phyloP scores from a whole-genome alignment of 2,797 vertebrate species.

The Phrynocephalus guinanensis region DNA sequence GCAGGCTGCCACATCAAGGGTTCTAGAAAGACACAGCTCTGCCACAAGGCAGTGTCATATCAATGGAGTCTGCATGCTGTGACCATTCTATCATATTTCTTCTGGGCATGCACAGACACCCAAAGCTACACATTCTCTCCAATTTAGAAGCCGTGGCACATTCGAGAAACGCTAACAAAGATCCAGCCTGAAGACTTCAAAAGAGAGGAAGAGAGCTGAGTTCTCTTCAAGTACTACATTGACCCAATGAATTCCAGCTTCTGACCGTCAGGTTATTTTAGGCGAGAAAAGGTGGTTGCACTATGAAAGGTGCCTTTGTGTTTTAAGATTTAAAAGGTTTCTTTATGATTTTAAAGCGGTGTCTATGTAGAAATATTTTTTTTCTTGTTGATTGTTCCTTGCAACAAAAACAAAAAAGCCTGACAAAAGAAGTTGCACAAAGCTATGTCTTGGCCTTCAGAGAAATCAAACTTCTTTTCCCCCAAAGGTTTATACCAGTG shows the following conservation, averaged over 20 bases:
- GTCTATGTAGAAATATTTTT: neutral
- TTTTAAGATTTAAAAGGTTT: neutral
- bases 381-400: neutral
- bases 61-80: neutral
- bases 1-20: neutral
- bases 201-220: neutral
- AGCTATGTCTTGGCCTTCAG: neutral
- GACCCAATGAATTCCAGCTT: neutral
- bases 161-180: neutral
- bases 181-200: neutral
- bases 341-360: neutral
- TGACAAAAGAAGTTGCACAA: neutral
- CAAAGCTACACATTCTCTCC: neutral
- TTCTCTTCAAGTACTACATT: neutral
- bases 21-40: neutral
- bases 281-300: neutral
- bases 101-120: neutral
- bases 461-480: neutral
- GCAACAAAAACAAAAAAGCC: neutral
- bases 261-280: neutral
- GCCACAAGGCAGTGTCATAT: neutral
- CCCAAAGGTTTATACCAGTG: neutral
- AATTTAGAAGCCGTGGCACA: neutral
- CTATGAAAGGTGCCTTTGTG: neutral
- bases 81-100: neutral